Evolutionary conservation across 2,113 vertebrate species (phyloP).

Genomic region (Python bivittatus): DNA sequence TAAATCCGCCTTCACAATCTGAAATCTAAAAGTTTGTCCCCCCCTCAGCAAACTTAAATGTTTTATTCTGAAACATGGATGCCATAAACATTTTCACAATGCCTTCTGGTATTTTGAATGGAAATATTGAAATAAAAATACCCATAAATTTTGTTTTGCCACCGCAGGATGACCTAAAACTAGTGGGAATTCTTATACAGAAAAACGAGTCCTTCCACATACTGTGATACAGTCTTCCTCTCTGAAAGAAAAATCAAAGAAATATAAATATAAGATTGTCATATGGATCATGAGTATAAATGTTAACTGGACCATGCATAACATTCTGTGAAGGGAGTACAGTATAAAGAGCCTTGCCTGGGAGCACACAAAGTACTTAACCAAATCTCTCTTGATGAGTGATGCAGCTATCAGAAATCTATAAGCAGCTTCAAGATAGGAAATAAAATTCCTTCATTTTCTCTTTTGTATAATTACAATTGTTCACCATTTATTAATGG

Average conservation of each 20-base stretch:
- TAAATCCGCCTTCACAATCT: not conserved
- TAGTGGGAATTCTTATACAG: not conserved
- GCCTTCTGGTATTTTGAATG: not conserved
- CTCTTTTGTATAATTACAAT: not conserved
- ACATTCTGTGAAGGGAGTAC: not conserved
- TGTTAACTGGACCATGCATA: not conserved
- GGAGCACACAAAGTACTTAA: not conserved
- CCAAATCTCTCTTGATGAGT: not conserved
- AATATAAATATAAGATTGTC: not conserved
- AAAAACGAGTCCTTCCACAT: not conserved
- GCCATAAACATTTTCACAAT: not conserved
- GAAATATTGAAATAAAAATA: not conserved
- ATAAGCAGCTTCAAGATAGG: not conserved
- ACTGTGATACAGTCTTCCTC: not conserved
- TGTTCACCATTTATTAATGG: not conserved
- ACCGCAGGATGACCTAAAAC: not conserved
- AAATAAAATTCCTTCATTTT: not conserved
- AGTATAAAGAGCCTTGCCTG: not conserved
- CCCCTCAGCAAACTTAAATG: not conserved
- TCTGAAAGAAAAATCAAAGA: not conserved
- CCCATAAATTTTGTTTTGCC: not conserved
- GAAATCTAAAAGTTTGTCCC: not conserved
- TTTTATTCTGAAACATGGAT: not conserved
- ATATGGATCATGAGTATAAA: not conserved
- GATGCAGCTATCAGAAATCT: not conserved